phyloP scores from a whole-genome alignment of 2,113 vertebrate species.

The Rallus limicola region DNA sequence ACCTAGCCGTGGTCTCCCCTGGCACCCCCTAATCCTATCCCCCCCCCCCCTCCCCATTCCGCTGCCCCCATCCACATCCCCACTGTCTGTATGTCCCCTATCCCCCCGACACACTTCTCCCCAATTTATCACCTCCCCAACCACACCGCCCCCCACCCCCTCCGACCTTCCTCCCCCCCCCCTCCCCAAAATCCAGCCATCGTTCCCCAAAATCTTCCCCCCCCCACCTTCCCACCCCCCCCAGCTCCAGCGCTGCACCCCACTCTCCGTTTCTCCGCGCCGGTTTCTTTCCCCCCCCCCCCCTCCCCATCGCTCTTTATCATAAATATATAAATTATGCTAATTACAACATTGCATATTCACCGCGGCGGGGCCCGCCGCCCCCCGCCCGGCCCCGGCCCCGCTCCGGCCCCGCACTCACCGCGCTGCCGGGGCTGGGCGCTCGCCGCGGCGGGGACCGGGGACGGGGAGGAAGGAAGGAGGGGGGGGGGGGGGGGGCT shows the following conservation, averaged over 20 bases:
- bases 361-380: slow-evolving; percentile 74
- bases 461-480: no score
- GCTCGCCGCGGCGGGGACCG: no score
- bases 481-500: no score
- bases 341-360: slow-evolving; percentile 99
- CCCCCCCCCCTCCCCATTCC: neutral
- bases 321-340: slow-evolving; percentile 99
- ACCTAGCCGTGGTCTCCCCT: no score
- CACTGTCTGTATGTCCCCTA: no score
- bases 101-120: no score
- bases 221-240: neutral
- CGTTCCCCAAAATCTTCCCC: no score
- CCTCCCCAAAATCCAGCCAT: neutral
- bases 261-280: slow-evolving; percentile 41
- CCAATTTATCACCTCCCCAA: neutral
- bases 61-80: neutral
- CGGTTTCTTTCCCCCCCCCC: no score
- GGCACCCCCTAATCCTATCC: neutral
- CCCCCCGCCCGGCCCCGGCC: slow-evolving; percentile 6
- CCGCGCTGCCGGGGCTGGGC: no score
- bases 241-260: neutral
- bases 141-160: neutral
- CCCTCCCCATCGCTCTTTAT: slow-evolving; percentile 63
- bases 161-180: neutral
- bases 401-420: no score